A percentile compares a stretch with the other conserved stretches of the same genome.
These are phyloP conservation scores for Leptinotarsa texana DNA, from an alignment of 1,140 invertebrate genomes.

Conservation along the genomic window DNA sequence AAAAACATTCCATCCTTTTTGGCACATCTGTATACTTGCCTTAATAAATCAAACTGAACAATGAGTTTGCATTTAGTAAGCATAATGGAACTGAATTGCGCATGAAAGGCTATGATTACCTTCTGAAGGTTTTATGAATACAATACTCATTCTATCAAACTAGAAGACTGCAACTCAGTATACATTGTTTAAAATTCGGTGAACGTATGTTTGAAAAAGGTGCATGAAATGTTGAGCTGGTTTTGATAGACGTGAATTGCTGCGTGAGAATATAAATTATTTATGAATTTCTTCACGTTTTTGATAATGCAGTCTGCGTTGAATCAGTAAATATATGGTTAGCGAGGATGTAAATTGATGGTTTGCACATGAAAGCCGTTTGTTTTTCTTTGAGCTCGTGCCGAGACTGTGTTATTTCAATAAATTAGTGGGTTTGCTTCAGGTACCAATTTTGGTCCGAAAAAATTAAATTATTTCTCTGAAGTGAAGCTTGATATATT, in stretches of 20 bases:
- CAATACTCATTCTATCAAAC: not conserved
- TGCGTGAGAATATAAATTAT: constrained; percentile 1
- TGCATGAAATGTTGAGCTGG: not conserved
- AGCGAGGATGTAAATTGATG: not conserved
- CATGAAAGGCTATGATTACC: not conserved
- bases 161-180: too few relatives aligned
- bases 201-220: not conserved
- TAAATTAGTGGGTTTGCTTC: not conserved
- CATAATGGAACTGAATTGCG: not conserved
- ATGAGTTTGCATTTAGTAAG: too few relatives aligned
- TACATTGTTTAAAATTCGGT: not conserved
- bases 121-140: not conserved
- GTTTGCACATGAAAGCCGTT: not conserved
- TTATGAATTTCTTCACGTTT: constrained; percentile 4
- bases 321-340: not conserved
- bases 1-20: too few relatives aligned
- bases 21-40: too few relatives aligned
- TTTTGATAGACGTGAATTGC: not conserved
- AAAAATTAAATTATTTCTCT: too few relatives aligned
- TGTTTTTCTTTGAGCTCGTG: not conserved
- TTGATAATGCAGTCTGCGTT: not conserved
- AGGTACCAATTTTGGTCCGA: too few relatives aligned
- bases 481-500: too few relatives aligned
- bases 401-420: not conserved
- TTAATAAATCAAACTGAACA: too few relatives aligned